Evolutionary conservation across 2,113 vertebrate genomes (phyloP).

Genomic region (Protobothrops flavoviridis): DNA sequence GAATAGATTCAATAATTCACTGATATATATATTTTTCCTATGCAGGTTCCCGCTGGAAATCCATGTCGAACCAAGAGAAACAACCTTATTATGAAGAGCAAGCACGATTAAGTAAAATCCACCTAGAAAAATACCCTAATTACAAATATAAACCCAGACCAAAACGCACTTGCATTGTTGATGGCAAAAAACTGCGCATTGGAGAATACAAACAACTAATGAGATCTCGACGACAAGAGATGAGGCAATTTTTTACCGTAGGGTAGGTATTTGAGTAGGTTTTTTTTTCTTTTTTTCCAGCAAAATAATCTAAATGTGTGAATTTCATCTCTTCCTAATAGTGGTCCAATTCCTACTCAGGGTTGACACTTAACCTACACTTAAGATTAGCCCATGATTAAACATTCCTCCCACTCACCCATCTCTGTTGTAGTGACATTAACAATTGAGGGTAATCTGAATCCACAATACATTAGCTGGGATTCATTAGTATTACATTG

Average conservation of each 20-base stretch:
- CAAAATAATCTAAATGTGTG: not conserved
- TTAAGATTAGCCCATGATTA: not conserved
- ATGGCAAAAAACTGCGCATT: conserved; percentile 97
- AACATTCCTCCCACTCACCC: not conserved
- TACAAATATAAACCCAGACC: conserved; percentile 99
- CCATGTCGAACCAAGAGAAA: conserved; percentile 99
- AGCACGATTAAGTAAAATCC: conserved; percentile 97
- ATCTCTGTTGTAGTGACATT: not conserved
- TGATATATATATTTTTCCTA: conserved; percentile 11
- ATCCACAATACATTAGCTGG: not conserved
- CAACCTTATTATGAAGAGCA: conserved; percentile 99
- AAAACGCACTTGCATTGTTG: conserved; percentile 98
- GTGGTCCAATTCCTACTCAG: not conserved
- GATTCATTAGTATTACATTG: not conserved
- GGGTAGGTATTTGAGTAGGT: conserved; percentile 76
- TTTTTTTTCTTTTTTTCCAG: not conserved
- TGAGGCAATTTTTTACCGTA: conserved; percentile 99
- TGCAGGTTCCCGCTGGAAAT: conserved; percentile 96
- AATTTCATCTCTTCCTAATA: not conserved
- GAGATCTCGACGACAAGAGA: conserved; percentile 97
- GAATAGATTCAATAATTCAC: conserved; percentile 18
- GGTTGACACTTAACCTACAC: not conserved
- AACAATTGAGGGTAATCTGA: not conserved
- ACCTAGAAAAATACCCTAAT: conserved; percentile 99
- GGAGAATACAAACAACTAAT: conserved; percentile 99